Evolutionary conservation across 2,888 invertebrate genomes (phyloP), one percentile per base, ranked within the genome.

Genomic region (Polia nebulosa): DNA sequence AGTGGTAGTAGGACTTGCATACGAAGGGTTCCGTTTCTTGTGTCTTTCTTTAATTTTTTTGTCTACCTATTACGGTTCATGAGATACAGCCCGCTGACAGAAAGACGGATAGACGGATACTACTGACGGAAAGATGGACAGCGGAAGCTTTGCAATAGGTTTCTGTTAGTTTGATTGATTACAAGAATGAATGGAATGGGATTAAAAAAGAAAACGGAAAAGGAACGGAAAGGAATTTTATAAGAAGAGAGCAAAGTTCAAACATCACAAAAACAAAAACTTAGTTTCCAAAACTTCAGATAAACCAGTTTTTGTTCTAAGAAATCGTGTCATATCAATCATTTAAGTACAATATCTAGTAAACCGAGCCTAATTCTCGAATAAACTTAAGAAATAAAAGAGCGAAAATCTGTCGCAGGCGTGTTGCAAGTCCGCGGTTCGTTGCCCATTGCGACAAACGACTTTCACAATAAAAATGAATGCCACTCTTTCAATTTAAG

Each of bases 381-480:
- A 36, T 41, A 51, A 67, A 71, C 45, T 51, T 29, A 22, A 49
- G 36, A 49, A 72, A 72, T 45, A 72, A 72, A 80, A 72, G 53
- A 56, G 25, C 27, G 55, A 65, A 81, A 71, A 59, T 61, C 62
- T 34, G 47, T 74, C 39, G 22, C 70, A 56, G 55, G 39, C 1
- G 56, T 84, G 76, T 76, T 25, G 75, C 56, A 78, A 83, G 58
- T 29, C 34, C 13, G 56, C 76, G 83, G 68, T 82, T 34, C 51
- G 67, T 34, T 78, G 73, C 45, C 1, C 67, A 57, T 84, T 83
- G 78, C 84, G 39, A 69, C 63, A 83, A 13, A 1, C 6, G 17
- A 56, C 78, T 83, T 83, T 84, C 84, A 80, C 69, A 83, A 83
- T 67, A 57, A 52, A 36, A 67, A 68, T 34, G 25, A 62, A 39